A percentile compares a stretch with the other conserved stretches of the same genome.
phyloP scores from a whole-genome alignment of 2,113 vertebrate species.

The Lophochroa leadbeateri region DNA sequence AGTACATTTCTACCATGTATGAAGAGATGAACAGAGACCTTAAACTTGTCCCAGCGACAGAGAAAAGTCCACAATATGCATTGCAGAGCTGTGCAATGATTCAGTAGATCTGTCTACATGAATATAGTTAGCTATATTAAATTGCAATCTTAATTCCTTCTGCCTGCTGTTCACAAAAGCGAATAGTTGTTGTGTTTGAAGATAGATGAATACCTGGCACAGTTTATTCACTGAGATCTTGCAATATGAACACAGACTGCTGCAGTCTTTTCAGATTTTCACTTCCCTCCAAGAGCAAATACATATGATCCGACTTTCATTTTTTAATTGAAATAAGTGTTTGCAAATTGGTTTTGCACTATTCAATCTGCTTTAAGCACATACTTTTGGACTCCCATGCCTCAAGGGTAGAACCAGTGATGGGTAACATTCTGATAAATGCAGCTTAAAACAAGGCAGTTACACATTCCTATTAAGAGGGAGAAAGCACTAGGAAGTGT shows the following conservation, averaged over 20 bases:
- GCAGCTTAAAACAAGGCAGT: neutral
- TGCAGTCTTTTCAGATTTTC: neutral
- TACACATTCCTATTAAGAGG: neutral
- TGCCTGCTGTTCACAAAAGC: neutral
- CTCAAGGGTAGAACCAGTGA: neutral
- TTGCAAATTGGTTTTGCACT: neutral
- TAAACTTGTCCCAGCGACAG: neutral
- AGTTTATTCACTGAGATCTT: neutral
- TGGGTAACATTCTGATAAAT: neutral
- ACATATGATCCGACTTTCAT: neutral
- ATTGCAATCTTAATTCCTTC: neutral
- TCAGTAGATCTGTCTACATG: neutral
- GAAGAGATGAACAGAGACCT: neutral
- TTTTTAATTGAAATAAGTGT: neutral
- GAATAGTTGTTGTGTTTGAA: neutral
- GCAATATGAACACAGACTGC: neutral
- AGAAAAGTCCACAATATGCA: neutral
- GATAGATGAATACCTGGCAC: neutral
- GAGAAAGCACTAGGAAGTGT: conserved; percentile 6
- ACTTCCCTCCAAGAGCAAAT: neutral
- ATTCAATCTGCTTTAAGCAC: neutral
- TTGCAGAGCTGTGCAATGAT: neutral
- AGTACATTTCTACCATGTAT: neutral
- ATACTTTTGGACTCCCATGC: neutral
- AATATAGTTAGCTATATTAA: neutral